Conservation (phyloP, 1,140 invertebrate species). For the Apis dorsata region DNA sequence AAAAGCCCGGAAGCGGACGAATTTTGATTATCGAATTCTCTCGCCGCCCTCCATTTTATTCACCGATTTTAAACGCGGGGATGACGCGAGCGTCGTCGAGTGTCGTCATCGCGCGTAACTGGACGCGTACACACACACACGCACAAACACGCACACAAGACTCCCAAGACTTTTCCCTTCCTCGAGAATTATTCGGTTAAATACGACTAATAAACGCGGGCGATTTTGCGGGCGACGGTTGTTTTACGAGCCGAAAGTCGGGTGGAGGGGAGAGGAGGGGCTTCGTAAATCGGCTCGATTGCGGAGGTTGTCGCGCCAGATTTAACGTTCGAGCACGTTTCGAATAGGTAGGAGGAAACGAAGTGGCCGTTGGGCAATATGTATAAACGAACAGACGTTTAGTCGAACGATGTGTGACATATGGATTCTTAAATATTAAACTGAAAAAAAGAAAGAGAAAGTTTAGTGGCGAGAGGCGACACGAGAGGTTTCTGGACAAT, state of each 20-base stretch:
- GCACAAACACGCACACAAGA: not conserved
- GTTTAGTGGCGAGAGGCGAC: not conserved
- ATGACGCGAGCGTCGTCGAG: conserved; percentile 23
- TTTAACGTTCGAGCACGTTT: conserved; percentile 10
- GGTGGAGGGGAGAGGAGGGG: too few relatives aligned
- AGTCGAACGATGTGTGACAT: not conserved
- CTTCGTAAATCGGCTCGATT: not conserved
- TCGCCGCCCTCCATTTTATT: conserved; percentile 49
- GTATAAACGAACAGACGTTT: conserved; percentile 9
- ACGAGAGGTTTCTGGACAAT: not conserved
- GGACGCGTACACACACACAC: conserved; percentile 5
- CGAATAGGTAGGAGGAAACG: not conserved
- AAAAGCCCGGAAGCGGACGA: conserved; percentile 29
- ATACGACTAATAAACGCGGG: too few relatives aligned
- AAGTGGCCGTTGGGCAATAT: not conserved
- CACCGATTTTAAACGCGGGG: not conserved
- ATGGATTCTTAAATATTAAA: not conserved
- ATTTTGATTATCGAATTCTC: not conserved
- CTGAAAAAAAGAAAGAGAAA: not conserved
- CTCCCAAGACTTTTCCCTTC: conserved; percentile 4
- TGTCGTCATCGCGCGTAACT: conserved; percentile 13
- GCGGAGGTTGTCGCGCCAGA: not conserved
- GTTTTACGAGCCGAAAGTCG: not conserved
- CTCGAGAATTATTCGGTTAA: not conserved
- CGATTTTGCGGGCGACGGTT: not conserved